Conservation (phyloP, 1,140 invertebrate species). For the Lepidotrigona ventralis region DNA sequence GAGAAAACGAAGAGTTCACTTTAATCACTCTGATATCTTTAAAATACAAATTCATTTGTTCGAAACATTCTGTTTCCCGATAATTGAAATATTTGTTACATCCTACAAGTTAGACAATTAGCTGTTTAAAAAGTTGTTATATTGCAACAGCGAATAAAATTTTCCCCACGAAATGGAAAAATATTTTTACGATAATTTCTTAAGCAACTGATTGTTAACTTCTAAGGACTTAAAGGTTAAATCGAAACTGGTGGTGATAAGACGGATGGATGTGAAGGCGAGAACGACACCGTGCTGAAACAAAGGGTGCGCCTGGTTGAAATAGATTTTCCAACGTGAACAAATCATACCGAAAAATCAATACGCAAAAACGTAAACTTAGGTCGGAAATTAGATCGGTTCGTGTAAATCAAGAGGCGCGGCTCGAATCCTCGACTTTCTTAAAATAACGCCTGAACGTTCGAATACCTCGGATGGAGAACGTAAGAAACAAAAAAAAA, state of each 20-base stretch:
- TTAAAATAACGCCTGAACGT: slow-evolving; percentile 56
- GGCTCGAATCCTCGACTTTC: slow-evolving; percentile 34
- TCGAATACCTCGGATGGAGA: slow-evolving; percentile 12
- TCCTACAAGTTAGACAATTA: too few species aligned
- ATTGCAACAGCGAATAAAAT: background rate
- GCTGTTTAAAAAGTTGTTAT: too few species aligned
- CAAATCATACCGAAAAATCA: slow-evolving; percentile 29
- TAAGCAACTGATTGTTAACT: too few species aligned
- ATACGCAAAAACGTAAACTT: slow-evolving; percentile 30
- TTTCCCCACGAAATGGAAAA: background rate
- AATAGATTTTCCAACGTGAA: slow-evolving; percentile 6
- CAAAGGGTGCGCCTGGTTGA: slow-evolving; percentile 9
- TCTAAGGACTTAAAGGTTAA: background rate
- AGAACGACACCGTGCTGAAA: background rate
- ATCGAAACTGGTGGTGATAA: background rate
- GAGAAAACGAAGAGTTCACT: too few species aligned
- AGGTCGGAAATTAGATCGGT: slow-evolving; percentile 32
- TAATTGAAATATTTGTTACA: background rate
- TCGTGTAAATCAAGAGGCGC: slow-evolving; percentile 38
- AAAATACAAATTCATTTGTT: background rate
- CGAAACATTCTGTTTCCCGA: background rate
- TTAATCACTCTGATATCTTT: background rate
- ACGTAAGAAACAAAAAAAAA: background rate
- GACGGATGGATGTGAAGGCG: background rate
- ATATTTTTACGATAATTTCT: background rate